Conservation (phyloP, 2,797 vertebrate genomes). For the Picus viridis region DNA sequence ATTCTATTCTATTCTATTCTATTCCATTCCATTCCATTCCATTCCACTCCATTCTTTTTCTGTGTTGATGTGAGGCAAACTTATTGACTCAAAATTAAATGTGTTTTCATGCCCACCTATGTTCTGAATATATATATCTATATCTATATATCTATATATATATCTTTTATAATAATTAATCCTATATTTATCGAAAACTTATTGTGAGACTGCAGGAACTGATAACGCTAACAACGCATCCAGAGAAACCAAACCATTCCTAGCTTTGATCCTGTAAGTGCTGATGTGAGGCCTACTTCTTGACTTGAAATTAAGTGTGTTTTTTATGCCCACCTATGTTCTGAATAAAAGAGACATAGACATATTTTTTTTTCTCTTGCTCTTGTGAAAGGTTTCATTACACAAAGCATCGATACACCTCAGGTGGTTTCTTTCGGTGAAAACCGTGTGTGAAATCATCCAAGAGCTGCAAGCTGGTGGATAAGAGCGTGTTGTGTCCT, state of each 20-base stretch:
- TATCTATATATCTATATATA: too few relatives aligned
- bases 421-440: conserved; percentile 70
- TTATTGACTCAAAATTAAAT: too few relatives aligned
- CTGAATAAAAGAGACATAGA: conserved; percentile 40
- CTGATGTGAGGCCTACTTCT: conserved; percentile 61
- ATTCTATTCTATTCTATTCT: too few relatives aligned
- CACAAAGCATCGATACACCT: conserved; percentile 59
- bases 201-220: conserved; percentile 53
- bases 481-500: conserved; percentile 52
- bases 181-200: too few relatives aligned
- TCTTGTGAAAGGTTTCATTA: conserved; percentile 70
- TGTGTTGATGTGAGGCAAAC: too few relatives aligned
- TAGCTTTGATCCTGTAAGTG: conserved; percentile 69
- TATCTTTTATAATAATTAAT: too few relatives aligned
- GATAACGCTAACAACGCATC: conserved; percentile 76
- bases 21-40: too few relatives aligned
- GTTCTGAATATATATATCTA: too few relatives aligned
- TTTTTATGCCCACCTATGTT: conserved; percentile 50
- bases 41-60: too few relatives aligned
- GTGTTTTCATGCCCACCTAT: too few relatives aligned
- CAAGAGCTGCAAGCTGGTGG: conserved; percentile 34
- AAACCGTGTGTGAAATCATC: conserved; percentile 66
- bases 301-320: conserved; percentile 75
- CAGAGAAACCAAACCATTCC: conserved; percentile 64
- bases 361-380: conserved; percentile 24